A percentile compares a stretch with the other conserved stretches of the same genome.
phyloP scores from a whole-genome alignment of 2,797 vertebrate genomes.

The Thamnophis elegans region DNA sequence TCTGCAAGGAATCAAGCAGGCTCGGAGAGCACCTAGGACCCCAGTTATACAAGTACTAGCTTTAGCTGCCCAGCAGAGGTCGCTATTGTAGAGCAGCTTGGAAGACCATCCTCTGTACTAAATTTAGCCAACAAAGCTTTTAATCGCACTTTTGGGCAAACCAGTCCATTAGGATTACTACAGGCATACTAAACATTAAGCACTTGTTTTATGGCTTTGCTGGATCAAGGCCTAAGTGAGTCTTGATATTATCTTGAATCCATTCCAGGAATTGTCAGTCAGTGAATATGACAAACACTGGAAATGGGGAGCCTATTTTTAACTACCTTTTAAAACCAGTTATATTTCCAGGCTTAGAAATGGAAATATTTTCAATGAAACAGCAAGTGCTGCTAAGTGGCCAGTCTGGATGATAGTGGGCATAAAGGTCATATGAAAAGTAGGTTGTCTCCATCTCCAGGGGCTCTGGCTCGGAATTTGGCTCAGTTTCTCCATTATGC shows the following conservation, averaged over 20 bases:
- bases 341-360: not conserved
- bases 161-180: constrained; percentile 2
- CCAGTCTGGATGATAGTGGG: not conserved
- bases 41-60: too few species aligned
- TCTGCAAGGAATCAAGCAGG: not conserved
- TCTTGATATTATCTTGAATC: not conserved
- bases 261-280: not conserved
- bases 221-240: constrained; percentile 16
- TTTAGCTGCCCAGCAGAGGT: not conserved
- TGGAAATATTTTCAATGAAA: not conserved
- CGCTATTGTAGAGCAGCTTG: not conserved
- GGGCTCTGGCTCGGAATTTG: not conserved
- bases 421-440: not conserved
- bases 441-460: not conserved
- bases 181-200: not conserved
- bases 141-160: not conserved
- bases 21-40: not conserved
- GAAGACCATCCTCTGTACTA: not conserved
- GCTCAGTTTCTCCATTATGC: not conserved
- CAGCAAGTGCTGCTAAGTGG: not conserved
- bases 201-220: not conserved
- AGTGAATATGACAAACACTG: not conserved
- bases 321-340: not conserved
- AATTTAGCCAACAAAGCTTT: constrained; percentile 9
- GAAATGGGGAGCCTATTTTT: constrained; percentile 1